A percentile compares a stretch with the other conserved stretches of the same genome.
phyloP scores from a whole-genome alignment of 2,113 vertebrate species.

The Cyprinus carpio region DNA sequence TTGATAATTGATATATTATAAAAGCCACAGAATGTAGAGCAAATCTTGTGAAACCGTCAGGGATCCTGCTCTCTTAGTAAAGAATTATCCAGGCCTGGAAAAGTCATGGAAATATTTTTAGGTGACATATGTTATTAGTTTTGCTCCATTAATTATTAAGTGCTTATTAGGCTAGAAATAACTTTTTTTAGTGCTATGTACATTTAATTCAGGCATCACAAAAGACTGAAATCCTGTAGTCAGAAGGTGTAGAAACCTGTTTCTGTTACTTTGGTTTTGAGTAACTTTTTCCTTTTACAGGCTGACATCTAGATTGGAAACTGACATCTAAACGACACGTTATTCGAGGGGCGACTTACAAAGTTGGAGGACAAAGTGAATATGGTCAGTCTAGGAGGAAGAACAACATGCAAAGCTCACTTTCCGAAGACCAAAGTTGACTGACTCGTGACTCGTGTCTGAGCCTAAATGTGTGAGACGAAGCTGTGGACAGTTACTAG shows the following conservation, averaged over 20 bases:
- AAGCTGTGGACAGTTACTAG: conserved; percentile 6
- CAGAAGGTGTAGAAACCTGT: background rate
- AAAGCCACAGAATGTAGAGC: background rate
- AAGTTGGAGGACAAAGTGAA: background rate
- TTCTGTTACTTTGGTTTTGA: background rate
- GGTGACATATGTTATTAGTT: background rate
- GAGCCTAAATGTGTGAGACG: conserved; percentile 22
- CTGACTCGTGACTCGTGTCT: conserved; percentile 21
- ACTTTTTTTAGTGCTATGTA: background rate
- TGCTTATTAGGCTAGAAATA: background rate
- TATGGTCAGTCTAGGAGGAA: background rate
- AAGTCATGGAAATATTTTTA: background rate
- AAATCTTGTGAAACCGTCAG: background rate
- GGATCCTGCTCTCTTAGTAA: background rate
- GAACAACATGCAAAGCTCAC: background rate
- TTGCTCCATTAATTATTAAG: background rate
- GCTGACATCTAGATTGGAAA: background rate
- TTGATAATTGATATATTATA: background rate
- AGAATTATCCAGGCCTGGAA: background rate
- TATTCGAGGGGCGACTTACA: background rate
- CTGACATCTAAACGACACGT: background rate
- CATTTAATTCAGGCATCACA: background rate
- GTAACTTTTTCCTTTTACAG: background rate
- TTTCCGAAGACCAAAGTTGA: conserved; percentile 22
- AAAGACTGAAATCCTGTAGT: background rate